Conservation (phyloP, 2,797 vertebrate species). For the Notolepis coatsorum region DNA sequence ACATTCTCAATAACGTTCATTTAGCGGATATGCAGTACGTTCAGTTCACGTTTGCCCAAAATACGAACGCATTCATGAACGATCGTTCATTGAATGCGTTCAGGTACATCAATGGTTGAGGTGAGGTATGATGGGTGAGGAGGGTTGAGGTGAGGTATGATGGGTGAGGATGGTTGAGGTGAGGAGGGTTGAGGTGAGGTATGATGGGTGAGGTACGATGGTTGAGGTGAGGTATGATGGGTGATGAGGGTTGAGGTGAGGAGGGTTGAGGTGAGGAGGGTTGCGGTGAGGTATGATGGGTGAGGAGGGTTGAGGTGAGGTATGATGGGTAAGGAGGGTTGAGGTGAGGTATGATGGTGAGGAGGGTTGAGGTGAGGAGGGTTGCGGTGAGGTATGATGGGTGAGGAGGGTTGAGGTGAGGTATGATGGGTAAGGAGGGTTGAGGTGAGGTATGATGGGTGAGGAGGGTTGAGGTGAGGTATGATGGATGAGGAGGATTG, state of each 20-base stretch:
- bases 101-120: too few species aligned
- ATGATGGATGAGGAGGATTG: slow-evolving; percentile 64
- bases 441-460: slow-evolving; percentile 67
- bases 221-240: too few species aligned
- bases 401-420: slow-evolving; percentile 66
- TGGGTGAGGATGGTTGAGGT: too few species aligned
- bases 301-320: slow-evolving; percentile 64
- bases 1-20: too few species aligned
- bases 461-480: slow-evolving; percentile 66
- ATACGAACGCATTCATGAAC: too few species aligned
- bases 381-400: too few species aligned
- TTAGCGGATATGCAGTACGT: too few species aligned
- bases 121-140: too few species aligned
- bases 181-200: slow-evolving; percentile 67
- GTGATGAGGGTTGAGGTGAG: slow-evolving; percentile 66
- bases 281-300: slow-evolving; percentile 67
- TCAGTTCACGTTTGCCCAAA: too few species aligned
- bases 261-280: slow-evolving; percentile 61
- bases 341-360: too few species aligned
- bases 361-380: slow-evolving; percentile 70
- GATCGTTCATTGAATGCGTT: too few species aligned
- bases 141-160: slow-evolving; percentile 70
- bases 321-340: slow-evolving; percentile 64
- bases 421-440: slow-evolving; percentile 60
- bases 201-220: slow-evolving; percentile 64